Conservation (phyloP, 2,113 vertebrate species). For the Cettia cetti region DNA sequence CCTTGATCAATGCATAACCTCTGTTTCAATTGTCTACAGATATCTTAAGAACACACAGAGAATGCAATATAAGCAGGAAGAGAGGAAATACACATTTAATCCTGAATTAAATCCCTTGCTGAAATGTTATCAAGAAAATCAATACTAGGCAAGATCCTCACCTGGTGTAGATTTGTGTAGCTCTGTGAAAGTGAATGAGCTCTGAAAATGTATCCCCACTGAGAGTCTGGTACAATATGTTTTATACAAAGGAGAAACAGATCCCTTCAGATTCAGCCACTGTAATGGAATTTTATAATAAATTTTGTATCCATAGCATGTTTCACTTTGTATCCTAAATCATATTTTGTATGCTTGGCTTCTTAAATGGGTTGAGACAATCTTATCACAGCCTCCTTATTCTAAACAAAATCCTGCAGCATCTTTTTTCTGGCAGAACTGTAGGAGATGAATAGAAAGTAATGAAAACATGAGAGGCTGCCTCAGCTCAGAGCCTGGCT, state of each 20-base stretch:
- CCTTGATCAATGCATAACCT: background rate
- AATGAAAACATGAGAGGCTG: background rate
- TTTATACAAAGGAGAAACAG: background rate
- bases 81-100: conserved; percentile 10
- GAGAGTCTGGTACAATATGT: background rate
- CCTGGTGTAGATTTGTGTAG: background rate
- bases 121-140: background rate
- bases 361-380: background rate
- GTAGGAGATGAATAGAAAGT: background rate
- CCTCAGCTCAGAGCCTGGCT: background rate
- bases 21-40: background rate
- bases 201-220: background rate
- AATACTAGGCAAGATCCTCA: background rate
- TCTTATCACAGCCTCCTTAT: background rate
- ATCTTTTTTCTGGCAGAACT: background rate
- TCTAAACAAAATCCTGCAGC: background rate
- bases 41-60: background rate
- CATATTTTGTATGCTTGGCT: background rate
- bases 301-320: background rate
- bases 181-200: background rate
- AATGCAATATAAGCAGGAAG: background rate
- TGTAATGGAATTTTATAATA: background rate
- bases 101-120: background rate
- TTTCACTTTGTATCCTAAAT: background rate
- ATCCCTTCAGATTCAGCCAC: background rate